phyloP scores from a whole-genome alignment of 2,113 vertebrate genomes.

The Donacobius atricapilla region DNA sequence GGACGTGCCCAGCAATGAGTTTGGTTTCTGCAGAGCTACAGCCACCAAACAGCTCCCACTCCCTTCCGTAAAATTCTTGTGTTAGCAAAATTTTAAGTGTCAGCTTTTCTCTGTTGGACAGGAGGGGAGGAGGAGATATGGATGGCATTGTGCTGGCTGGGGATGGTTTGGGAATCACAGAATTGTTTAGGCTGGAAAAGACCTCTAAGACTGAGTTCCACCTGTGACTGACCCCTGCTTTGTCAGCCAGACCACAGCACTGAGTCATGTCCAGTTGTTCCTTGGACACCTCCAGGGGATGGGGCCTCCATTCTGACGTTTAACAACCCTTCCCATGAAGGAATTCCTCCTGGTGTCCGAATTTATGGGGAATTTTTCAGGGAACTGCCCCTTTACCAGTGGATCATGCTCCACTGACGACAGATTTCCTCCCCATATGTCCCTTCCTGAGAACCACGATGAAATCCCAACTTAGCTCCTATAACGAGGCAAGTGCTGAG shows the following conservation, averaged over 20 bases:
- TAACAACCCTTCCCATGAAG: neutral
- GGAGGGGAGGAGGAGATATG: neutral
- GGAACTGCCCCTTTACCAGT: neutral
- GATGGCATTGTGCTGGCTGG: neutral
- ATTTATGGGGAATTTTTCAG: neutral
- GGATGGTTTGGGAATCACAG: neutral
- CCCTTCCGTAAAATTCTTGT: neutral
- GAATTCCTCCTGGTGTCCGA: neutral
- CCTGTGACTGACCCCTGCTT: neutral
- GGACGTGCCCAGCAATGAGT: neutral
- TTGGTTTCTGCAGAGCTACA: neutral
- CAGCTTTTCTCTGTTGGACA: neutral
- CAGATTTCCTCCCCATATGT: constrained; percentile 36
- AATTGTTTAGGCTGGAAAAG: neutral
- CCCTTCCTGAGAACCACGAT: neutral
- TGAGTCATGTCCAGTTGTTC: fast-evolving
- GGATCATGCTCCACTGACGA: neutral
- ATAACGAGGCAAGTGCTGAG: neutral
- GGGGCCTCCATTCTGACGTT: fast-evolving
- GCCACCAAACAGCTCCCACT: neutral
- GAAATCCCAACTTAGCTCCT: neutral
- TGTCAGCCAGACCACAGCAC: neutral
- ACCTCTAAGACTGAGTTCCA: neutral
- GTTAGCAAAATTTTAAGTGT: neutral
- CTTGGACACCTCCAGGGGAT: neutral